A percentile compares a stretch with the other conserved stretches of the same genome.
Conservation (phyloP, 1,140 invertebrate species). For the Cephus cinctus region DNA sequence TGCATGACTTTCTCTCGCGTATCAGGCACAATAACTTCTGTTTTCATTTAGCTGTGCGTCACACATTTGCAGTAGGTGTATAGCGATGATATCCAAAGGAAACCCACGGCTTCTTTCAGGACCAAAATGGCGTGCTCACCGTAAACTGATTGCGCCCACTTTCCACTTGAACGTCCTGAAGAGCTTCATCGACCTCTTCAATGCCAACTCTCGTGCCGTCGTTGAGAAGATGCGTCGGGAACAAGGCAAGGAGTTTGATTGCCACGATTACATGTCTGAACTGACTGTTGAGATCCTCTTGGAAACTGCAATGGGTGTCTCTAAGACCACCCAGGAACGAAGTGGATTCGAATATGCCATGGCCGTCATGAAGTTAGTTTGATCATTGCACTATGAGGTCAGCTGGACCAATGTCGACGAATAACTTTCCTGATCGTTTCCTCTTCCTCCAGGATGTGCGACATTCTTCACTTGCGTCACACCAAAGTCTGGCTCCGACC, state of each 20-base stretch:
- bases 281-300: conserved; percentile 79
- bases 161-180: conserved; percentile 83
- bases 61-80: no score
- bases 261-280: conserved; percentile 82
- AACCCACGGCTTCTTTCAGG: no score
- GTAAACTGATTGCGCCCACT: conserved; percentile 79
- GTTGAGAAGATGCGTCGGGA: conserved; percentile 67
- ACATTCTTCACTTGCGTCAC: conserved; percentile 80
- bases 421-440: conserved; percentile 6
- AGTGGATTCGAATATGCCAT: conserved; percentile 79
- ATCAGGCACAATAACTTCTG: no score
- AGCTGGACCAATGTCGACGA: not conserved
- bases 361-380: conserved; percentile 74
- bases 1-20: no score
- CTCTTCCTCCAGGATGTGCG: conserved; percentile 64
- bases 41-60: no score
- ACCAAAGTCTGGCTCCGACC: conserved; percentile 80
- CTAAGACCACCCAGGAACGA: conserved; percentile 70
- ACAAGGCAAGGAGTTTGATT: conserved; percentile 68
- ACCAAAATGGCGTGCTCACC: conserved; percentile 76
- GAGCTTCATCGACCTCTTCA: conserved; percentile 79
- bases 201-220: conserved; percentile 71
- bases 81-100: no score
- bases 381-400: not conserved
- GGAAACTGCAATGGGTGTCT: conserved; percentile 81